phyloP scores from a whole-genome alignment of 2,113 vertebrate species.

The Ardeotis arabs region DNA sequence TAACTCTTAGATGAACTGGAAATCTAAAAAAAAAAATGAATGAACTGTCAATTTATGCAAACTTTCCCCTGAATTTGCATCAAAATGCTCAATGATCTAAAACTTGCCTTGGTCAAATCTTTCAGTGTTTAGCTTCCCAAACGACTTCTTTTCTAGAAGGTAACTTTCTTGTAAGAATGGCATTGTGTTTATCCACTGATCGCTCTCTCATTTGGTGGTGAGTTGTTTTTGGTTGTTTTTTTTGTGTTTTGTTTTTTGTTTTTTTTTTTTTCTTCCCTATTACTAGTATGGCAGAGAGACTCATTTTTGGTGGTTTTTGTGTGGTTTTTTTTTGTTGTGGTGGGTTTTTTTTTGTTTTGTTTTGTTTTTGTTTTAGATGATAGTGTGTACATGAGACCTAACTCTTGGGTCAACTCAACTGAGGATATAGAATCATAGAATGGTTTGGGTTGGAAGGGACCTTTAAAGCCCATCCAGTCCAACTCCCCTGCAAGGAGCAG shows the following conservation, averaged over 20 bases:
- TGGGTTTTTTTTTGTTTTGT: background rate
- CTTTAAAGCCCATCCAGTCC: no score
- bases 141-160: background rate
- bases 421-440: background rate
- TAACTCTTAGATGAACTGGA: background rate
- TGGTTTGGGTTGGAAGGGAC: no score
- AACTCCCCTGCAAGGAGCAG: no score
- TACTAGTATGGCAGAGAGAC: background rate
- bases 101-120: background rate
- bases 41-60: background rate
- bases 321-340: no score
- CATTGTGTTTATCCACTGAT: background rate
- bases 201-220: fast-evolving
- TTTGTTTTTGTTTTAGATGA: background rate
- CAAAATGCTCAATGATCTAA: background rate
- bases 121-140: background rate
- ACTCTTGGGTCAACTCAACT: fast-evolving
- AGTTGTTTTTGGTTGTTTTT: no score
- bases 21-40: background rate
- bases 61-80: background rate
- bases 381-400: background rate
- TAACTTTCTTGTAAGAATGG: background rate
- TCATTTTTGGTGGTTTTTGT: background rate
- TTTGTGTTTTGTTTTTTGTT: background rate
- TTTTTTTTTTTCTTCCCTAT: background rate